A percentile compares a stretch with the other conserved stretches of the same genome.
Evolutionary conservation across 2,888 invertebrate species (phyloP).

Genomic region (Tinea trinotella): DNA sequence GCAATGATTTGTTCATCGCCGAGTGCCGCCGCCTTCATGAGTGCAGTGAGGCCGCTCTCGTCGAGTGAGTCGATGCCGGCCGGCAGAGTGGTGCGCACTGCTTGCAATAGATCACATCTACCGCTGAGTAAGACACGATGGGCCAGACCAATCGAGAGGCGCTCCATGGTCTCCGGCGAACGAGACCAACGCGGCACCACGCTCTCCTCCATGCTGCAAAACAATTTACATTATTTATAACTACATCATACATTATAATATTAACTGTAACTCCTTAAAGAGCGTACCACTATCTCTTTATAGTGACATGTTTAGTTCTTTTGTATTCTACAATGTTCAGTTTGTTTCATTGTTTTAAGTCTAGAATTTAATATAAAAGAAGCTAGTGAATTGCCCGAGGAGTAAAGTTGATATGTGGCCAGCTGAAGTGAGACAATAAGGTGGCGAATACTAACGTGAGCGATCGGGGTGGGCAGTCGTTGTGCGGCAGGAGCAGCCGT

Average conservation of each 20-base stretch:
- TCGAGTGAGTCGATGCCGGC: conserved; percentile 83
- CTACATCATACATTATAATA: no score
- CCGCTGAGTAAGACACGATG: conserved; percentile 88
- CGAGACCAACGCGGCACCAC: conserved; percentile 62
- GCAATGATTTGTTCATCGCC: conserved; percentile 84
- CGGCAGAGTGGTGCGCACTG: conserved; percentile 80
- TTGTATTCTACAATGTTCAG: no score
- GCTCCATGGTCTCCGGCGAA: conserved; percentile 45
- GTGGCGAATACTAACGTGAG: conserved; percentile 69
- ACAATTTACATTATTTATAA: no score
- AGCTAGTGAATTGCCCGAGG: no score
- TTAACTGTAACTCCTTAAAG: no score
- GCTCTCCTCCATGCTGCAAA: conserved; percentile 67
- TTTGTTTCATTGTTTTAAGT: no score
- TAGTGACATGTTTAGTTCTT: no score
- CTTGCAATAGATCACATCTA: conserved; percentile 82
- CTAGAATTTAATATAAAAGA: no score
- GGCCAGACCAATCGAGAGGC: conserved; percentile 80
- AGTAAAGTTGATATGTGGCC: no score
- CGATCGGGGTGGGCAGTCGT: conserved; percentile 88
- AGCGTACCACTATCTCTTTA: no score
- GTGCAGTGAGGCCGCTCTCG: conserved; percentile 83
- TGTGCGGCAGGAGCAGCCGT: conserved; percentile 85
- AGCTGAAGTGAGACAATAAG: neutral
- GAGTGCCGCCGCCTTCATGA: conserved; percentile 86